These are phyloP conservation scores for Marcusenius ussheri DNA, from an alignment of 2,113 vertebrate genomes.

Conservation along the genomic window DNA sequence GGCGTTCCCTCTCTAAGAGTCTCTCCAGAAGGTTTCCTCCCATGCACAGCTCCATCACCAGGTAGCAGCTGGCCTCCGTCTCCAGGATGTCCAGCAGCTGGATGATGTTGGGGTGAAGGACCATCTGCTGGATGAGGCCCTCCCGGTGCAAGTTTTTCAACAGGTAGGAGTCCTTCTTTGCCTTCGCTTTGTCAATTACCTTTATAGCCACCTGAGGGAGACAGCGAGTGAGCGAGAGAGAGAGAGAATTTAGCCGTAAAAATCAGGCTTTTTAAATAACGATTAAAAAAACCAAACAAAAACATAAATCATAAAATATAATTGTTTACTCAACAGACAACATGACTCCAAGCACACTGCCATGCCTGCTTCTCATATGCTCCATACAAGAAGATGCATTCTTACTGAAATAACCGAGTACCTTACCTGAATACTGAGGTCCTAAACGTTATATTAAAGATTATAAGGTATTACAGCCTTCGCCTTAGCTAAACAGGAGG, in stretches of 20 bases:
- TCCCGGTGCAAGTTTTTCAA: conserved; percentile 90
- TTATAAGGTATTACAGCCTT: neutral
- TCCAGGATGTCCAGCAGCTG: conserved; percentile 94
- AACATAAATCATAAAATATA: neutral
- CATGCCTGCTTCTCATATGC: neutral
- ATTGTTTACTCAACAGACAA: neutral
- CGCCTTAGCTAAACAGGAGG: neutral
- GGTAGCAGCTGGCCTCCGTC: conserved; percentile 94
- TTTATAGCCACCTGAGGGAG: conserved; percentile 84
- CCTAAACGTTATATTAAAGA: neutral
- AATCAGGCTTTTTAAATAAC: neutral
- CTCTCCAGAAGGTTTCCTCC: conserved; percentile 94
- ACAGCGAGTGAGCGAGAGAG: neutral
- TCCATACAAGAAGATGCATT: neutral
- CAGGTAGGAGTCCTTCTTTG: conserved; percentile 91
- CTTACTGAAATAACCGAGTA: neutral
- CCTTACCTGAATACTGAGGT: neutral
- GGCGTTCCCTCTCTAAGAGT: conserved; percentile 84
- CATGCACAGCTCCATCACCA: conserved; percentile 95
- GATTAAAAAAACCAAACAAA: neutral
- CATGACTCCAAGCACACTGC: neutral
- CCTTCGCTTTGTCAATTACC: conserved; percentile 93
- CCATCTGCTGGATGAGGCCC: conserved; percentile 95
- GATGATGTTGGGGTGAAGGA: conserved; percentile 89
- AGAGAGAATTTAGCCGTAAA: neutral